These are phyloP conservation scores for Unio delphinus DNA, from an alignment of 2,888 invertebrate genomes.

Conservation along the genomic window DNA sequence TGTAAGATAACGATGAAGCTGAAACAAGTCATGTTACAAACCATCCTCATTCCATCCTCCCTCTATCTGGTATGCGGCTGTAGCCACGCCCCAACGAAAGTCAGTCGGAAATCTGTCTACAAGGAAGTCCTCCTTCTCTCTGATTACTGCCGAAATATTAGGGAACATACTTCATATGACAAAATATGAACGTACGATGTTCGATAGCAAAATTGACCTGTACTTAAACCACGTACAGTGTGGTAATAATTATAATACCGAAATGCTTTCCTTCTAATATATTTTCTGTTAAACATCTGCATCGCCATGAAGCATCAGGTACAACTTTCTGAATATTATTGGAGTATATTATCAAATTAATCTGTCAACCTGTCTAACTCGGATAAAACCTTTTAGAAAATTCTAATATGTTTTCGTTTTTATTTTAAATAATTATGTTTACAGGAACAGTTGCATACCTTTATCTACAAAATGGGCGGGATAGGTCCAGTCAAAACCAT, in stretches of 20 bases:
- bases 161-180: too few species aligned
- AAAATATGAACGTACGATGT: too few species aligned
- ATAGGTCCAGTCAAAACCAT: slow-evolving; percentile 33
- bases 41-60: slow-evolving; percentile 77
- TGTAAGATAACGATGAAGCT: not conserved
- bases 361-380: too few species aligned
- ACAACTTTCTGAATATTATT: too few species aligned
- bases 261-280: too few species aligned
- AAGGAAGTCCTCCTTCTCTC: slow-evolving; percentile 46
- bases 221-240: too few species aligned
- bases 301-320: too few species aligned
- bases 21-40: slow-evolving; percentile 11
- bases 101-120: slow-evolving; percentile 51
- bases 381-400: too few species aligned
- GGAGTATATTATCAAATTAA: too few species aligned
- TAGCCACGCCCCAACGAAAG: slow-evolving; percentile 69
- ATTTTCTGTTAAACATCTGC: too few species aligned
- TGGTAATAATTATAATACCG: too few species aligned
- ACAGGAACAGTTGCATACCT: slow-evolving; percentile 11
- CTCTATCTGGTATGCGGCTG: slow-evolving; percentile 79
- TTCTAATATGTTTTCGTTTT: not conserved
- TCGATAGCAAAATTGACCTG: too few species aligned
- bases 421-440: not conserved
- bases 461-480: slow-evolving; percentile 31
- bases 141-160: slow-evolving; percentile 19